Evolutionary conservation across 2,113 vertebrate genomes (phyloP).

Genomic region (Triplophysa siluroides): DNA sequence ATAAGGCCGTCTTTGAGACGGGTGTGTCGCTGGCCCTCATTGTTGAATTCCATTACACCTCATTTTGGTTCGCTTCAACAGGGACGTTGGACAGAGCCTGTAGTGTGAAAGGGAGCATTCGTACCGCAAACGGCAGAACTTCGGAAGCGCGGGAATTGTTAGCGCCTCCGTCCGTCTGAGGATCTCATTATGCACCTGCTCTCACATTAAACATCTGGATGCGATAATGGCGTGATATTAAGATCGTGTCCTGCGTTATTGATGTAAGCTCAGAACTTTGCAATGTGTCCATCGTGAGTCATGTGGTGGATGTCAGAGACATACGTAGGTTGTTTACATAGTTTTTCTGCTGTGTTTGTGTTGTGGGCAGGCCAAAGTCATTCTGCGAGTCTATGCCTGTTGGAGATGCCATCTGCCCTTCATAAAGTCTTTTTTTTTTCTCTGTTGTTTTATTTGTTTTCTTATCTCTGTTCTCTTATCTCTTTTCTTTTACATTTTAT

Average conservation of each 20-base stretch:
- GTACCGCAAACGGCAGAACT: conserved; percentile 2
- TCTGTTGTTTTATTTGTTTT: too few relatives aligned
- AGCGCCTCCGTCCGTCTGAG: background rate
- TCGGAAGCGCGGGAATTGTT: background rate
- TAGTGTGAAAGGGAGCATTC: conserved; percentile 22
- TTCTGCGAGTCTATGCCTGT: background rate
- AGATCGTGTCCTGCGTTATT: background rate
- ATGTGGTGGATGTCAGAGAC: background rate
- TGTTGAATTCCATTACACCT: conserved; percentile 49
- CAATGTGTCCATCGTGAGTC: background rate
- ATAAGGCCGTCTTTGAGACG: conserved; percentile 45
- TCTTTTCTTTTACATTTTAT: too few relatives aligned
- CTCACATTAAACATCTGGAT: conserved; percentile 8
- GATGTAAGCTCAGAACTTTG: background rate
- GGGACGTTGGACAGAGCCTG: conserved; percentile 33
- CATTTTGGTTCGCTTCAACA: conserved; percentile 26
- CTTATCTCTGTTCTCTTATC: too few relatives aligned
- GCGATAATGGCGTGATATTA: background rate
- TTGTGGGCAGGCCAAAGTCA: background rate
- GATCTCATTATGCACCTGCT: conserved; percentile 17
- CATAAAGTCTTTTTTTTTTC: background rate
- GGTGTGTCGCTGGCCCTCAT: conserved; percentile 28
- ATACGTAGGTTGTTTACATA: background rate
- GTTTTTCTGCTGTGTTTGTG: background rate
- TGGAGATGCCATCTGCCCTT: background rate